A percentile compares a stretch with the other conserved stretches of the same genome.
These are phyloP conservation scores for Blera fallax DNA, from an alignment of 2,888 invertebrate species.

Conservation along the genomic window DNA sequence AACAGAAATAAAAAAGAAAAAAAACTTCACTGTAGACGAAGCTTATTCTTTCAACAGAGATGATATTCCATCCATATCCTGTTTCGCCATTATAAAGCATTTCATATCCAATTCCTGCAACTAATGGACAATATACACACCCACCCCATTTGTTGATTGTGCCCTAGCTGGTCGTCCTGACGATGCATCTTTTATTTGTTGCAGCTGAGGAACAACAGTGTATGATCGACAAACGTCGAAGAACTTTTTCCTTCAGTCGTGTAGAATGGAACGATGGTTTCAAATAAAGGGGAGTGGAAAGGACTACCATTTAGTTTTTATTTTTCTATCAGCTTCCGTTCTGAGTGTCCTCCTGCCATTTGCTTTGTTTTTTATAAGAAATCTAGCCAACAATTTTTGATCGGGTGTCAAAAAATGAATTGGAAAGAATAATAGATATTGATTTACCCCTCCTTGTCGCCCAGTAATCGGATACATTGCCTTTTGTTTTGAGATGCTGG, in stretches of 20 bases:
- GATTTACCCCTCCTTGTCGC: slow-evolving; percentile 6
- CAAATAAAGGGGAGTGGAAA: slow-evolving; percentile 2
- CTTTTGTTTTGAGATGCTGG: background rate
- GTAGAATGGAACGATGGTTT: slow-evolving; percentile 25
- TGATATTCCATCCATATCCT: slow-evolving; percentile 59
- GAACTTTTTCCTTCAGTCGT: slow-evolving; percentile 10
- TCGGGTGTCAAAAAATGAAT: slow-evolving; percentile 1
- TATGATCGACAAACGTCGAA: background rate
- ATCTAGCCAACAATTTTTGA: slow-evolving; percentile 4
- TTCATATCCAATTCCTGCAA: slow-evolving; percentile 55
- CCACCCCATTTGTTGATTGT: slow-evolving; percentile 63
- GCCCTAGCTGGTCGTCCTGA: slow-evolving; percentile 12
- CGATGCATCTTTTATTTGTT: slow-evolving; percentile 21
- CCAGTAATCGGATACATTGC: background rate
- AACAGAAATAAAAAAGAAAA: slow-evolving; percentile 15
- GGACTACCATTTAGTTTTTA: background rate
- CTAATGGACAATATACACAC: slow-evolving; percentile 61
- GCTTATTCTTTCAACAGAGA: slow-evolving; percentile 35
- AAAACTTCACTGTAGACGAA: slow-evolving; percentile 12
- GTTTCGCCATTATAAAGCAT: slow-evolving; percentile 50
- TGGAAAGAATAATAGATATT: slow-evolving; percentile 19
- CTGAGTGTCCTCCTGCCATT: slow-evolving; percentile 40
- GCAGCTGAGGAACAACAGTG: background rate
- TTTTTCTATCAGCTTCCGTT: background rate
- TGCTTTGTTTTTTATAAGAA: slow-evolving; percentile 32